Percentiles rank a stretch among this genome's conserved stretches.
Conservation (phyloP, 2,113 vertebrate species). For the cattle (Bos taurus) region DNA sequence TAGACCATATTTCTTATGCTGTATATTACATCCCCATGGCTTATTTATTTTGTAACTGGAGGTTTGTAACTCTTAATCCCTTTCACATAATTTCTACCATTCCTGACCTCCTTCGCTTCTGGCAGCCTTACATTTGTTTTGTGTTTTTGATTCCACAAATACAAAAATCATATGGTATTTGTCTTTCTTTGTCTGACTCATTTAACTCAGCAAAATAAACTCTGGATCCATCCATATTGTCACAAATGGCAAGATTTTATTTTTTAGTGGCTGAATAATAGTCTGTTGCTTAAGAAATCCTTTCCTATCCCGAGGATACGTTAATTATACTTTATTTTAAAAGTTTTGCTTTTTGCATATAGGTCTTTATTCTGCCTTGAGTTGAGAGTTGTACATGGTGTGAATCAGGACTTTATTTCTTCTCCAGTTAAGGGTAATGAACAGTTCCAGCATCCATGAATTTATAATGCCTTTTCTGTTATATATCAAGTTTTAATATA, state of each 20-base stretch:
- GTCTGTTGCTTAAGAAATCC: slow-evolving; percentile 1
- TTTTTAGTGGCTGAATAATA: not conserved
- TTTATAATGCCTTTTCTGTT: not conserved
- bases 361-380: not conserved
- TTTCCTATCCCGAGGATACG: not conserved
- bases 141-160: not conserved
- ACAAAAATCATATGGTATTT: not conserved
- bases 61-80: not conserved
- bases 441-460: not conserved
- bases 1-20: not conserved
- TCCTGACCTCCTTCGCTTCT: not conserved
- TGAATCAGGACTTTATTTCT: slow-evolving; percentile 11
- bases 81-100: not conserved
- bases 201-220: not conserved
- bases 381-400: not conserved
- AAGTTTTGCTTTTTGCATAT: not conserved
- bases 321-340: not conserved
- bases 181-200: not conserved
- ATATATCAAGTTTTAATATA: not conserved
- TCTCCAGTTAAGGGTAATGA: not conserved
- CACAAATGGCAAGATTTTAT: not conserved
- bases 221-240: not conserved
- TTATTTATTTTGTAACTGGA: not conserved
- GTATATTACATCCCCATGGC: not conserved
- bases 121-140: not conserved